A percentile compares a stretch with the other conserved stretches of the same genome.
phyloP scores from a whole-genome alignment of 2,888 invertebrate genomes.

The Lysandra bellargus region DNA sequence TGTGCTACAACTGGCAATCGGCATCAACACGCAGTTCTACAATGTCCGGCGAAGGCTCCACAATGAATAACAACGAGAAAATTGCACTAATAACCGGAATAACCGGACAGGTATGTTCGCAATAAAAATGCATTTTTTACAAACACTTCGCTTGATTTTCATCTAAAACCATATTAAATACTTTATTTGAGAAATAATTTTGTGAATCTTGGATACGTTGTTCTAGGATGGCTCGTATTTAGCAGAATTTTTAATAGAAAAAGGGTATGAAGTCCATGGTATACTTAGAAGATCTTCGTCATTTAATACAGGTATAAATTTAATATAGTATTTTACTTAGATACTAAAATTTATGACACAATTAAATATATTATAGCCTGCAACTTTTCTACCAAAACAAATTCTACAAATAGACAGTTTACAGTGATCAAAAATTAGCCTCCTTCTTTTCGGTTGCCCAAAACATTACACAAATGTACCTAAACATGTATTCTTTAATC shows the following conservation, averaged over 20 bases:
- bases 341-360: not conserved
- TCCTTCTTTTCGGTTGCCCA: too few species aligned
- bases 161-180: not conserved
- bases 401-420: too few species aligned
- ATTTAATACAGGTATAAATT: constrained; percentile 89
- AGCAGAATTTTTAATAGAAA: constrained; percentile 94
- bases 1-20: constrained; percentile 30
- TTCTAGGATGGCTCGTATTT: constrained; percentile 97
- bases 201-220: not conserved
- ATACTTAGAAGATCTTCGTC: constrained; percentile 96
- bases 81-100: constrained; percentile 97
- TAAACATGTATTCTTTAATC: too few species aligned
- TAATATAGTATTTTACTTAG: not conserved
- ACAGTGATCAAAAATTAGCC: too few species aligned
- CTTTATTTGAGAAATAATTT: not conserved
- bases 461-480: too few species aligned
- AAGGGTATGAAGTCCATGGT: constrained; percentile 97
- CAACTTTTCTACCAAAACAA: too few species aligned
- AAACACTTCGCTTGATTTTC: constrained; percentile 28
- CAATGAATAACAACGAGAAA: constrained; percentile 66
- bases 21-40: constrained; percentile 37
- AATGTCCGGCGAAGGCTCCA: constrained; percentile 67
- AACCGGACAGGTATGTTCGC: constrained; percentile 93
- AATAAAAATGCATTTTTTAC: constrained; percentile 14
- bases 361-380: too few species aligned